Evolutionary conservation across 53 echinoderm and acorn worm species (phyloP), one percentile per base, ranked within the genome.

Genomic region (Hippasteria phrygiana): DNA sequence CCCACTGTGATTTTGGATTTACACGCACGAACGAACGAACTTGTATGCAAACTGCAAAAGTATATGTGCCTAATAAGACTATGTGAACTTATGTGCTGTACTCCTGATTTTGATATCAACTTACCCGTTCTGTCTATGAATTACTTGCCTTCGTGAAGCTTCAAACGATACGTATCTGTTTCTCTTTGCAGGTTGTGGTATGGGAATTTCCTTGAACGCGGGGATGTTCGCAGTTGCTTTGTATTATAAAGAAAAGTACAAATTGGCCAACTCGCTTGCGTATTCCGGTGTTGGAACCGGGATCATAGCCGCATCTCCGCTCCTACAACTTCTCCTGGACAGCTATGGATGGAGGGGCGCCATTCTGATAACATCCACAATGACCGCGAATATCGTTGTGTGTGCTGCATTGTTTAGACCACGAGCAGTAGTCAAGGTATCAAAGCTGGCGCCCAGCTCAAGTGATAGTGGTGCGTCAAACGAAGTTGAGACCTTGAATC

Each of bases 321-420:
- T 87, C 3, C 6, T 87, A 5, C 87, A 87, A 65, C 43, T 35
- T 22, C 73, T 71, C 6, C 10, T 87, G 12, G 73, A 87, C 6
- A 38, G 9, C 0, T 87, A 34, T 47, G 87, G 87, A 14, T 87
- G 87, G 87, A 33, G 73, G 36, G 87, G 87, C 27, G 24, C 53
- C 0, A 51, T 22, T 2, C 39, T 87, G n/a, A 55, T 87, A 24
- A 4, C 32, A 1, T 87, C 73, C 20, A 73, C 54, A 10, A 53
- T 87, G 16, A 5, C 31, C 1, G 87, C 87, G 14, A 71, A 87
- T 55, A 12, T 54, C 32, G 17, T 28, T 5, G 50, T 31, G 1
- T 70, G 70, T 41, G 26, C 29, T 9, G 45, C 51, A 4, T 9
- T 85, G 17, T 46, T 85, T 13, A 34, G 74, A 5, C 74, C 74